Evolutionary conservation across 1,140 invertebrate species (phyloP).

Genomic region (Gonatopus flavifemur): DNA sequence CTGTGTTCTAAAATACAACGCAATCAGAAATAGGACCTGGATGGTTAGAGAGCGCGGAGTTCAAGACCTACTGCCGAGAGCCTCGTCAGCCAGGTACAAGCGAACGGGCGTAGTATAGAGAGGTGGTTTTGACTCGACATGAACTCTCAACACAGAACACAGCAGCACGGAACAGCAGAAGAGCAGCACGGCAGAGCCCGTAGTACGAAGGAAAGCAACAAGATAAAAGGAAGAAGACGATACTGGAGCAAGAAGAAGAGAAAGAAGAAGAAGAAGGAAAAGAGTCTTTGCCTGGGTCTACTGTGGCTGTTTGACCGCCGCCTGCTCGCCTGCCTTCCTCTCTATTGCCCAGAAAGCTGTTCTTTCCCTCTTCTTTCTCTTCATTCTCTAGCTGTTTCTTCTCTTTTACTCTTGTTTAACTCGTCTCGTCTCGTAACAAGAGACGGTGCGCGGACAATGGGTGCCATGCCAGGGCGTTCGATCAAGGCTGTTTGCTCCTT

Average conservation of each 20-base stretch:
- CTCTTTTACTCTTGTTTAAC: slow-evolving; percentile 21
- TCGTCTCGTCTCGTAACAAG: slow-evolving; percentile 56
- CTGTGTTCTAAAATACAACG: too few relatives aligned
- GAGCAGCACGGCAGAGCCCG: slow-evolving; percentile 18
- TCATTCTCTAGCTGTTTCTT: slow-evolving; percentile 11
- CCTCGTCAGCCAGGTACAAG: slow-evolving; percentile 30
- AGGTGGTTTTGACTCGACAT: slow-evolving; percentile 41
- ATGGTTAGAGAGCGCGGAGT: too few relatives aligned
- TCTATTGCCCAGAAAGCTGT: too few relatives aligned
- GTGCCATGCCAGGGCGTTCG: slow-evolving; percentile 49
- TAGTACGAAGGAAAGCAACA: slow-evolving; percentile 37
- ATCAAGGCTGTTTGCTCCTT: slow-evolving; percentile 44
- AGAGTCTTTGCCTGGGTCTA: slow-evolving; percentile 31
- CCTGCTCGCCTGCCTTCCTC: slow-evolving; percentile 13
- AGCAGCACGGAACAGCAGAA: not conserved
- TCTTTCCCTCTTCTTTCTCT: slow-evolving; percentile 9
- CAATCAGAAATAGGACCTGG: too few relatives aligned
- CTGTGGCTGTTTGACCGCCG: slow-evolving; percentile 33
- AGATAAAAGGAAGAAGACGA: slow-evolving; percentile 26
- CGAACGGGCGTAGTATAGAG: too few relatives aligned
- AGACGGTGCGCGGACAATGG: slow-evolving; percentile 55
- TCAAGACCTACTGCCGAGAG: slow-evolving; percentile 42
- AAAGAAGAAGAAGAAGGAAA: slow-evolving; percentile 9
- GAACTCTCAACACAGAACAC: slow-evolving; percentile 3
- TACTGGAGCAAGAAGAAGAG: not conserved